Conservation (phyloP, 2,797 vertebrate species). For the Amniataba percoides region DNA sequence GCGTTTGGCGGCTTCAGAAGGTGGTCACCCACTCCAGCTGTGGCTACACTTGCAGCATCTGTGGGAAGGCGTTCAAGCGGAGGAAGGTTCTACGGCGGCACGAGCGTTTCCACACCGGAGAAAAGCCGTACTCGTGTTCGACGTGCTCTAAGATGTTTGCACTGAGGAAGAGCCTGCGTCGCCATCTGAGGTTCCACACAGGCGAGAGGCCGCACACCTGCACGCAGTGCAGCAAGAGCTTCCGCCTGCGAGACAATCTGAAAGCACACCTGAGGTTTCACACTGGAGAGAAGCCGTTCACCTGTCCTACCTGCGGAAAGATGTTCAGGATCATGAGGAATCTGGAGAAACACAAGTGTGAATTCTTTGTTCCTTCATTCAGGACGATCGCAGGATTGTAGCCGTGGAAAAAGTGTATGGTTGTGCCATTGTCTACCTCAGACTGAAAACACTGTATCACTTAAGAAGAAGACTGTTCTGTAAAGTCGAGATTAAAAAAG, state of each 20-base stretch:
- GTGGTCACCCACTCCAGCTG: constrained; percentile 50
- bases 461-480: background rate
- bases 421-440: constrained; percentile 66
- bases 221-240: constrained; percentile 79
- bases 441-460: constrained; percentile 19
- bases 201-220: constrained; percentile 83
- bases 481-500: background rate
- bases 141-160: constrained; percentile 78
- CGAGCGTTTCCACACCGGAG: constrained; percentile 84
- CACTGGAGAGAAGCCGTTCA: constrained; percentile 82
- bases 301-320: constrained; percentile 77
- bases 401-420: background rate
- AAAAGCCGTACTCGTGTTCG: constrained; percentile 81
- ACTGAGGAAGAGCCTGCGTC: constrained; percentile 81
- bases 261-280: constrained; percentile 84
- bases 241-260: constrained; percentile 82
- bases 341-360: constrained; percentile 79
- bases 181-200: constrained; percentile 83
- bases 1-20: constrained; percentile 72
- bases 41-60: constrained; percentile 77
- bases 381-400: constrained; percentile 73
- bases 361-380: constrained; percentile 69
- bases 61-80: constrained; percentile 81
- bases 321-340: constrained; percentile 82
- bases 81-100: constrained; percentile 83